These are phyloP conservation scores for Ylistrum balloti DNA, from an alignment of 1,140 invertebrate species.

Conservation along the genomic window DNA sequence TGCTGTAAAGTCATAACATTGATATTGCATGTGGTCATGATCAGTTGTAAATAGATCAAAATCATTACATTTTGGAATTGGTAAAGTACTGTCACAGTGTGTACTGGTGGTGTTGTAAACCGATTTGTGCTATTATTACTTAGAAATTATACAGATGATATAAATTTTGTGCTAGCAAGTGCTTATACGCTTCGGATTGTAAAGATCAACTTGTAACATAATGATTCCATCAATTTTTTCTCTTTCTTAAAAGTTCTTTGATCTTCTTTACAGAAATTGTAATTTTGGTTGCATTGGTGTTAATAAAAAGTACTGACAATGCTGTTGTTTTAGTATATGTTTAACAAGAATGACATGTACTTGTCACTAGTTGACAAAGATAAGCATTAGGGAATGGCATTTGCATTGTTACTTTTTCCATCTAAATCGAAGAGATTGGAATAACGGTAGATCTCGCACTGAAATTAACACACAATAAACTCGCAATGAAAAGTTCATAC, in stretches of 20 bases:
- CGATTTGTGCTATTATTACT: neutral
- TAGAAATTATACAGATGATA: neutral
- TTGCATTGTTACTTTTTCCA: too few relatives aligned
- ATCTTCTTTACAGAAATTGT: slow-evolving; percentile 8
- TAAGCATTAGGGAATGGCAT: too few relatives aligned
- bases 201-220: neutral
- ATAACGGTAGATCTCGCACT: too few relatives aligned
- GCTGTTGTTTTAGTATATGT: neutral
- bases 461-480: too few relatives aligned
- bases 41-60: neutral
- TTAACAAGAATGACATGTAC: too few relatives aligned
- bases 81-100: neutral
- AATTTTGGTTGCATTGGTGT: slow-evolving; percentile 16
- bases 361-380: too few relatives aligned
- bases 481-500: too few relatives aligned
- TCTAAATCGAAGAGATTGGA: too few relatives aligned
- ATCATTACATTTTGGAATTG: neutral
- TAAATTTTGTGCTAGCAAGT: neutral
- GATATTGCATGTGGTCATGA: neutral
- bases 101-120: neutral
- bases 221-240: neutral
- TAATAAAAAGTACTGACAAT: slow-evolving; percentile 2
- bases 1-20: neutral
- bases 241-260: neutral
- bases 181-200: neutral